A percentile compares a stretch with the other conserved stretches of the same genome.
phyloP scores from a whole-genome alignment of 2,113 vertebrate species.

The Anser brachyrhynchus region DNA sequence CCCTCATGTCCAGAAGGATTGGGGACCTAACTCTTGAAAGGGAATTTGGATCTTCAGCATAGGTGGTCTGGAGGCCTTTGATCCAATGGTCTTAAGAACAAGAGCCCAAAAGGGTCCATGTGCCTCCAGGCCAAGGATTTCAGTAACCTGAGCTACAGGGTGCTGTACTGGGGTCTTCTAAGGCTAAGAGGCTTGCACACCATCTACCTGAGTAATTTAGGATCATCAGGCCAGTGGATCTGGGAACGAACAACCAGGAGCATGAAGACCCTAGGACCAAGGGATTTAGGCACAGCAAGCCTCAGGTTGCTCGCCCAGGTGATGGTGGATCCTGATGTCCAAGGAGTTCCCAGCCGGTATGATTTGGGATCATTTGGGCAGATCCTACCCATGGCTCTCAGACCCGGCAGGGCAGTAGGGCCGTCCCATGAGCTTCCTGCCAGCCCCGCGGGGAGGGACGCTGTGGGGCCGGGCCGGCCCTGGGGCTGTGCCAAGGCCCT shows the following conservation, averaged over 20 bases:
- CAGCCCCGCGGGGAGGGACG: not conserved
- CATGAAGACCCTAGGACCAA: accelerated
- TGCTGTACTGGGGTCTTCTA: not conserved
- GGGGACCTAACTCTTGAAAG: not conserved
- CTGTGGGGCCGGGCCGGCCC: not conserved
- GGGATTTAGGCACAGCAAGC: not conserved
- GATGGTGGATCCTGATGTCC: not conserved
- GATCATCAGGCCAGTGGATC: not conserved
- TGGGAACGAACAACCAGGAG: accelerated
- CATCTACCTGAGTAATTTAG: not conserved
- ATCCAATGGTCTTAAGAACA: not conserved
- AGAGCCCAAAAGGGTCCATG: not conserved
- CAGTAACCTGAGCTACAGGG: not conserved
- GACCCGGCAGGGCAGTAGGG: not conserved
- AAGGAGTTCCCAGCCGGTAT: not conserved
- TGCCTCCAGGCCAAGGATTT: not conserved
- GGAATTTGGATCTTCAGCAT: not conserved
- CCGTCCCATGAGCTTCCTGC: not conserved
- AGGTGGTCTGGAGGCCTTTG: not conserved
- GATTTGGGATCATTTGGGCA: not conserved
- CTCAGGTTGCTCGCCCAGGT: not conserved
- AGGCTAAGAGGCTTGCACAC: not conserved
- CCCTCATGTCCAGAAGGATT: not conserved
- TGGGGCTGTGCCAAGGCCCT: accelerated
- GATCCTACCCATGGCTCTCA: not conserved